phyloP scores from a whole-genome alignment of 2,113 vertebrate species.

The Pongo pygmaeus region DNA sequence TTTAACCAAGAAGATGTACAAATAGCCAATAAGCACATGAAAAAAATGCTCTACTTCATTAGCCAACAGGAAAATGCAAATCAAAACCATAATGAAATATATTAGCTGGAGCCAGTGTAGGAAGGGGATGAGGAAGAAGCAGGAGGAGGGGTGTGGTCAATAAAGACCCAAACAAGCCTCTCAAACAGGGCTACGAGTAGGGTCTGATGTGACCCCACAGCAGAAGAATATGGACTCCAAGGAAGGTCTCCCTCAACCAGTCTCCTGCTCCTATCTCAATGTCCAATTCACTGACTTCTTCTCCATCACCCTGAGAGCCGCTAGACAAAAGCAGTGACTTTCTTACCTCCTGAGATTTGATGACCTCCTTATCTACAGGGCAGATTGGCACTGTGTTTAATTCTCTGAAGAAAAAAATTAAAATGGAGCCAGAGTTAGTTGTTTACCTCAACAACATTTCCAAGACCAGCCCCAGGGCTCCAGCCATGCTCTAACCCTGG shows the following conservation, averaged over 20 bases:
- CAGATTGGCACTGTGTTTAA: slow-evolving; percentile 84
- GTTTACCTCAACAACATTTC: neutral
- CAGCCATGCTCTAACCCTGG: neutral
- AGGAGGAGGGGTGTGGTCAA: neutral
- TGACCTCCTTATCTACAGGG: slow-evolving; percentile 89
- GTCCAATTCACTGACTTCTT: neutral
- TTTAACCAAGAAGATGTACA: neutral
- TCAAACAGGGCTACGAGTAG: neutral
- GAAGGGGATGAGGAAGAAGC: neutral
- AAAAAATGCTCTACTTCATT: neutral
- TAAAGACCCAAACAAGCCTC: neutral
- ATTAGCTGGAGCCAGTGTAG: neutral
- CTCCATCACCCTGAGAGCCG: neutral
- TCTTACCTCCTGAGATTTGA: slow-evolving; percentile 90
- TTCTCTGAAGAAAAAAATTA: slow-evolving; percentile 83
- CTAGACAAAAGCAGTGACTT: neutral
- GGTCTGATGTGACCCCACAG: neutral
- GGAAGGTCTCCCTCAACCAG: neutral
- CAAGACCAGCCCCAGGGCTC: neutral
- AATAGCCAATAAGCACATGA: neutral
- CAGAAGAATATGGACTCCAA: neutral
- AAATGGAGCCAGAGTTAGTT: slow-evolving; percentile 31
- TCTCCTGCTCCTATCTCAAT: neutral
- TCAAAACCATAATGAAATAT: neutral
- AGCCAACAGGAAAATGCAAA: neutral